Evolutionary conservation across 1,140 invertebrate species (phyloP).

Genomic region (Meloidogyne chitwoodi): DNA sequence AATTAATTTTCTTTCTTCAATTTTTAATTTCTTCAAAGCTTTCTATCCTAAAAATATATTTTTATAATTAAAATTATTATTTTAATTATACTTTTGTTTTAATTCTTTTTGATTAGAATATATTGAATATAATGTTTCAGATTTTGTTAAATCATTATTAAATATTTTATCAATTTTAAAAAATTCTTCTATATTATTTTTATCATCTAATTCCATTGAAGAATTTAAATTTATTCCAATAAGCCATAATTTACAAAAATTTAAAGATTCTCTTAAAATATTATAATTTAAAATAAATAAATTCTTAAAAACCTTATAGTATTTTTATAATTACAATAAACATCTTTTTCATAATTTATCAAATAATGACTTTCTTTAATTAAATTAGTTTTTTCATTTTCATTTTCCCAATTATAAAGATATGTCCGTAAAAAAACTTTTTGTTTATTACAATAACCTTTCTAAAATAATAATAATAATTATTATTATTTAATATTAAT

Average conservation of each 20-base stretch:
- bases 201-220: not conserved
- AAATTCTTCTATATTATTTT: not conserved
- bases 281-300: not conserved
- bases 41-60: not conserved
- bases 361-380: not conserved
- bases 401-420: not conserved
- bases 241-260: not conserved
- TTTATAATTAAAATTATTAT: not conserved
- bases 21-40: not conserved
- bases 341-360: not conserved
- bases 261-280: not conserved
- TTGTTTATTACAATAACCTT: not conserved
- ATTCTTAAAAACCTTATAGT: not conserved
- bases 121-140: not conserved
- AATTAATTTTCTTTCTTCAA: no score
- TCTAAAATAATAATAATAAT: slow-evolving; percentile 1
- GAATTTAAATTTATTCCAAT: not conserved
- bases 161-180: not conserved
- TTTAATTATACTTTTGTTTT: not conserved
- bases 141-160: not conserved
- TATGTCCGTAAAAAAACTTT: not conserved
- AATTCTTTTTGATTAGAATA: not conserved
- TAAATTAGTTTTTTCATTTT: not conserved
- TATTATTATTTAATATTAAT: not conserved
- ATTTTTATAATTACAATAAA: not conserved